Base-by-base conservation (phyloP, 2,888 invertebrate genomes). In the Brachynemurus nebulosus region DNA sequence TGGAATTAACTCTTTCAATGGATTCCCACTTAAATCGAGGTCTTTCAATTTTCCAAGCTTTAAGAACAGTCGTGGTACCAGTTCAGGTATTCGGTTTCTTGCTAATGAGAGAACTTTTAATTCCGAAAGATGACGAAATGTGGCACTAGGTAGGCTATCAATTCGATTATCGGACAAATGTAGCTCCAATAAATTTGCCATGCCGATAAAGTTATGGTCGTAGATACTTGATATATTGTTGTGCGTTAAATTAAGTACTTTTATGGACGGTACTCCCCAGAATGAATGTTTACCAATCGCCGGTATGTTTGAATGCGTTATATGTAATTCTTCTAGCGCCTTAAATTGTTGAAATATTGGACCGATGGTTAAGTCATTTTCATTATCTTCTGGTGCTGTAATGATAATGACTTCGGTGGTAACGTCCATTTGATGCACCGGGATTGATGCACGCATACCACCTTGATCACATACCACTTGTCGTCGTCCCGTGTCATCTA, bases 251-350 rank as follows among this genome's bases (percentile, higher is more conserved):
- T 86, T 80, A 52, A 82, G 64, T n/a, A 67, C 51, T 50, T 64
- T 62, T 21, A 74, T 58, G 5, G 63, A 62, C 4, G 67, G 76
- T 2, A 85, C 74, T 4, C 86, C 86, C 85, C 85, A 86, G 59
- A 88, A 85, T 1, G 84, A 78, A 56, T 83, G 79, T 54, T 78
- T 74, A 3, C 85, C 85, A 48, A 88, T 82, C 19, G 81, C 79
- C 14, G 82, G 81, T 23, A 88, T 63, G 56, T 79, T 79, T 1
- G 85, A 85, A 52, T 76, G 72, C 25, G 73, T 73, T 38, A 86
- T 81, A 56, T 76, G 76, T 9, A 88, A 64, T 63, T 83, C 80
- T 60, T 80, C 75, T 34, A 88, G 68, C 45, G 61, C 61, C 45
- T 65, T 61, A 52, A 74, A 67, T 46, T 62, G 59, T 23, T 58